These are phyloP conservation scores for Clivina fossor DNA, from an alignment of 2,888 invertebrate genomes.

Conservation along the genomic window DNA sequence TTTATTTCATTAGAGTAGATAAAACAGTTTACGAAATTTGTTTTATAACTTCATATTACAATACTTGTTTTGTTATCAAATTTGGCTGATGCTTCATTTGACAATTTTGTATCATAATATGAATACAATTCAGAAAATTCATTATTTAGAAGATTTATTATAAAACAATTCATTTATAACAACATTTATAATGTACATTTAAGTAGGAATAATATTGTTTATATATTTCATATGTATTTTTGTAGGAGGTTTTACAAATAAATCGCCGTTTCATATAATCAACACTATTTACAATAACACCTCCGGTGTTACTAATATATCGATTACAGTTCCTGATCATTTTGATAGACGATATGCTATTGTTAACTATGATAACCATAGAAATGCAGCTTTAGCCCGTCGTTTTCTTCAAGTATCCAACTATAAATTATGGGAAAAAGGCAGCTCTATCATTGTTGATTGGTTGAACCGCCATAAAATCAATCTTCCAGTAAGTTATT, in stretches of 20 bases:
- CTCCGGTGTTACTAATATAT: background rate
- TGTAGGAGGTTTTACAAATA: slow-evolving; percentile 4
- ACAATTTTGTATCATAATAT: too few relatives aligned
- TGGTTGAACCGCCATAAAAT: slow-evolving; percentile 48
- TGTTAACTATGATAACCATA: slow-evolving; percentile 71
- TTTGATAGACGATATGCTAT: slow-evolving; percentile 62
- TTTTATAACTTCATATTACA: too few relatives aligned
- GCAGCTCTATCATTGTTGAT: slow-evolving; percentile 44
- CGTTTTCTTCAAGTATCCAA: slow-evolving; percentile 58
- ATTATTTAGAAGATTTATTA: too few relatives aligned
- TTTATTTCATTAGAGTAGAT: too few relatives aligned
- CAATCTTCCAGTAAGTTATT: slow-evolving; percentile 47
- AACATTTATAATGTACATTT: too few relatives aligned
- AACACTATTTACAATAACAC: background rate
- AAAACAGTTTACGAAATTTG: too few relatives aligned
- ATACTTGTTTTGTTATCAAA: too few relatives aligned
- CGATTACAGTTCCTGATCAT: slow-evolving; percentile 3
- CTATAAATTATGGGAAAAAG: slow-evolving; percentile 40
- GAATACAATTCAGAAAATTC: too few relatives aligned
- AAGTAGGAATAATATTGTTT: too few relatives aligned
- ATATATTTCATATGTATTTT: slow-evolving; percentile 3
- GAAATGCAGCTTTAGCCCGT: slow-evolving; percentile 62
- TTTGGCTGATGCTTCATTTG: too few relatives aligned
- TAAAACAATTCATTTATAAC: too few relatives aligned
- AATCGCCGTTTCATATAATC: background rate